Conservation (phyloP, 2,113 vertebrate genomes). For the Semicossyphus pulcher region DNA sequence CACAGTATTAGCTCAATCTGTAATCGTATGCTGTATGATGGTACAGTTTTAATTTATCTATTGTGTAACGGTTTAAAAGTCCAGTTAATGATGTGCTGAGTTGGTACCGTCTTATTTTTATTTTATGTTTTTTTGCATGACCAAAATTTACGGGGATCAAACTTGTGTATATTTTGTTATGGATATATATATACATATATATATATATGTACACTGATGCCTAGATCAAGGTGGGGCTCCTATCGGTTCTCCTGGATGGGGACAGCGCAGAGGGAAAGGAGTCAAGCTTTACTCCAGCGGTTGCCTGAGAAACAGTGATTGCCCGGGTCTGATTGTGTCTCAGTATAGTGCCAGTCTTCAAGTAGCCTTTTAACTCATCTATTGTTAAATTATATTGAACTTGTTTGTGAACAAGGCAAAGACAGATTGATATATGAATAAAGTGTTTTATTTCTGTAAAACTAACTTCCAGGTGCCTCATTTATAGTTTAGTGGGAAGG, state of each 20-base stretch:
- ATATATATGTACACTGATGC: constrained; percentile 74
- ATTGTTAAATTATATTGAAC: constrained; percentile 83
- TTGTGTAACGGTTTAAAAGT: constrained; percentile 70
- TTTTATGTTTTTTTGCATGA: constrained; percentile 83
- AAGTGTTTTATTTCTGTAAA: constrained; percentile 84
- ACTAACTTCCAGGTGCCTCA: constrained; percentile 37
- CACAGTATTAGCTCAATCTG: constrained; percentile 85
- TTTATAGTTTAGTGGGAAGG: constrained; percentile 13
- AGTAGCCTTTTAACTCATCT: constrained; percentile 80
- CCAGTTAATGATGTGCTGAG: constrained; percentile 73
- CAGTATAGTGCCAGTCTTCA: constrained; percentile 87
- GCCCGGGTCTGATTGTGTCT: constrained; percentile 82
- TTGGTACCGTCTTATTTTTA: constrained; percentile 47
- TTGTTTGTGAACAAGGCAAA: constrained; percentile 78
- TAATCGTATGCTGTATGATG: constrained; percentile 71
- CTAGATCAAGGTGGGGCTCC: constrained; percentile 72
- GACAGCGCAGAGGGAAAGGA: constrained; percentile 55
- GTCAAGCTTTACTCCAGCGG: constrained; percentile 58
- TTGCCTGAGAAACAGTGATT: constrained; percentile 73
- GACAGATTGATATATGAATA: constrained; percentile 78
- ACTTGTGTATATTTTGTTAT: constrained; percentile 71
- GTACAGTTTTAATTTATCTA: constrained; percentile 77
- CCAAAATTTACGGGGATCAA: constrained; percentile 76
- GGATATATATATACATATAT: constrained; percentile 65
- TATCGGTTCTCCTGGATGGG: constrained; percentile 70